Evolutionary conservation across 2,797 vertebrate species (phyloP), one percentile per base, ranked within the genome.

Genomic region (Tokudaia tokunoshimensis): DNA sequence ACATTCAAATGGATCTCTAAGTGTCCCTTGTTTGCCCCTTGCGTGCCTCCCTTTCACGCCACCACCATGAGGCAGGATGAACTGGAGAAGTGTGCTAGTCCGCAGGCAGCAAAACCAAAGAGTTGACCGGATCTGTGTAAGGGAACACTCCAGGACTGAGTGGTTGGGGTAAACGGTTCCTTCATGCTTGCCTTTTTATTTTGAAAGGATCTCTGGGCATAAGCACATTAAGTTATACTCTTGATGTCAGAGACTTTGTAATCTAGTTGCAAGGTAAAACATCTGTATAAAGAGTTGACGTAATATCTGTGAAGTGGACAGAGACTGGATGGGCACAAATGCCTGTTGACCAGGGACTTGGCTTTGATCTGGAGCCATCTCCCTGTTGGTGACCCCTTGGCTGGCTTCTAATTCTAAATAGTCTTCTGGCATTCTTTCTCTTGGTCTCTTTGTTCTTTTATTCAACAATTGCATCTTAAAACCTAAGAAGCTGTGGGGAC

Each of bases 41-140:
- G 26, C 26, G 57, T 10, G 24, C 4, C 6, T 61, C 13, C 2
- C 4, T 17, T 59, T 7, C 17, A 29, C 3, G 1, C 1, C 1
- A 63, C 0, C 1, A 41, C 20, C 44, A 0, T 13, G 74, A 95
- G 31, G 15, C 37, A 92, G 55, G 61, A 34, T 12, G 26, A 10
- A 57, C n/a, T 55, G 52, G 88, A 89, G 67, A 86, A 92, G 44
- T 52, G 6, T 41, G 22, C 20, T 44, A 22, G 26, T 34, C 41
- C 26, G 52, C 34, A 29, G 19, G 29, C 31, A 63, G 65, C 26
- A 81, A 22, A 89, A 55, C 3, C 52, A 79, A 75, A 50, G 41
- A n/a, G 7, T 78, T 4, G 9, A 17, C 26, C 11, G 1, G 7
- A 47, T n/a, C 50, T 83, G 50, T 80, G 14, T 63, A 31, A 70